These are phyloP conservation scores for Aphidoletes aphidimyza DNA, from an alignment of 2,888 invertebrate genomes.

Conservation along the genomic window DNA sequence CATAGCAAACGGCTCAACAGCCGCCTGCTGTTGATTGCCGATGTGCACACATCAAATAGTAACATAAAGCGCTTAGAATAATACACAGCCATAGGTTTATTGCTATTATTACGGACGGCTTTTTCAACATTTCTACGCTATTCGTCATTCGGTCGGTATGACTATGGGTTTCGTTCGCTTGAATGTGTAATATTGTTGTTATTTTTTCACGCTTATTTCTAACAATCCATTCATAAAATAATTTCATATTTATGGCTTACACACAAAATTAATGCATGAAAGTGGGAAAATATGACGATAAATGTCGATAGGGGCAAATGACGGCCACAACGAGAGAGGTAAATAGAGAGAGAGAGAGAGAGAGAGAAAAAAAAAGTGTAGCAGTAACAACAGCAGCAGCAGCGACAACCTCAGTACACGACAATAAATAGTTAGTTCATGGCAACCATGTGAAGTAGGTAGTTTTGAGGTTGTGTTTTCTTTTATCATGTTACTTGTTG, in stretches of 20 bases:
- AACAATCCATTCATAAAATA: constrained; percentile 54
- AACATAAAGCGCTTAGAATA: constrained; percentile 19
- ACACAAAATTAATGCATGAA: constrained; percentile 51
- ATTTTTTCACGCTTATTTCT: constrained; percentile 43
- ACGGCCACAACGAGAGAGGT: not conserved
- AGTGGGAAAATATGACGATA: constrained; percentile 30
- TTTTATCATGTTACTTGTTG: constrained; percentile 29
- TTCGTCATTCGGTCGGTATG: not conserved
- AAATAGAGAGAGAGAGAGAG: not conserved
- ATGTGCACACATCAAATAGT: constrained; percentile 15
- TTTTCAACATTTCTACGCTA: not conserved
- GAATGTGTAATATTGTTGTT: constrained; percentile 2
- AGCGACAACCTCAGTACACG: constrained; percentile 7
- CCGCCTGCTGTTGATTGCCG: not conserved
- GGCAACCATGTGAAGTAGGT: constrained; percentile 28
- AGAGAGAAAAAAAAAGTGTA: not conserved
- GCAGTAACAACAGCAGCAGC: not conserved
- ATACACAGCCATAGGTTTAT: not conserved
- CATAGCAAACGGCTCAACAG: not conserved
- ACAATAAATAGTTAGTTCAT: constrained; percentile 44
- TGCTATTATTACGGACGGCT: not conserved
- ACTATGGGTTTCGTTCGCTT: not conserved
- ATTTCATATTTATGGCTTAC: constrained; percentile 51
- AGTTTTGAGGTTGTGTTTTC: constrained; percentile 47
- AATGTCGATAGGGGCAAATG: not conserved